Conservation (phyloP, 1,140 invertebrate species). For the Drosophila sp. region DNA sequence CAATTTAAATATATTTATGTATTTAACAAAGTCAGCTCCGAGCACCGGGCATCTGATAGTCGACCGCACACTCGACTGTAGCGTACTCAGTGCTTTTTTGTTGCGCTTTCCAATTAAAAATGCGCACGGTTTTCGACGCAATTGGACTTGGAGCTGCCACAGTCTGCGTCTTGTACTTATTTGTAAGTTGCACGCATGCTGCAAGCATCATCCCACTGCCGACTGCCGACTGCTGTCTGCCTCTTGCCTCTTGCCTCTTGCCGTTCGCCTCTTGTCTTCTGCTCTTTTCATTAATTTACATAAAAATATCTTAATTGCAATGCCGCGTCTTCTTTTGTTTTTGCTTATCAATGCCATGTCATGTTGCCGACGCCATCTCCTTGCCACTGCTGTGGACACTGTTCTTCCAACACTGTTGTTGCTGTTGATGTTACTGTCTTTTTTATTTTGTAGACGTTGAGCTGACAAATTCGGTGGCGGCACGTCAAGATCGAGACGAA, state of each 20-base stretch:
- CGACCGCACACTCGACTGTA: neutral
- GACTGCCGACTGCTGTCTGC: neutral
- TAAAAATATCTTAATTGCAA: slow-evolving; percentile 81
- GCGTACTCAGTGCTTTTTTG: slow-evolving; percentile 3
- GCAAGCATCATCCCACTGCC: slow-evolving; percentile 5
- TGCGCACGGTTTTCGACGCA: slow-evolving; percentile 62
- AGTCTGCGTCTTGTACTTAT: slow-evolving; percentile 68
- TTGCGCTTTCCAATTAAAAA: slow-evolving; percentile 78
- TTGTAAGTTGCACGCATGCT: slow-evolving; percentile 77
- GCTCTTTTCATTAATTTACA: slow-evolving; percentile 68
- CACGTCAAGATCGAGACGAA: slow-evolving; percentile 34
- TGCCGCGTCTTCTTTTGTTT: slow-evolving; percentile 33
- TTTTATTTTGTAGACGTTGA: neutral
- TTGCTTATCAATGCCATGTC: slow-evolving; percentile 73
- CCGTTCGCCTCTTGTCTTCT: neutral
- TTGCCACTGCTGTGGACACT: slow-evolving; percentile 1
- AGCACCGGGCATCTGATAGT: neutral
- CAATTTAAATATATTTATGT: too few relatives aligned
- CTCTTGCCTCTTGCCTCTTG: neutral
- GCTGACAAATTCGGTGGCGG: slow-evolving; percentile 50
- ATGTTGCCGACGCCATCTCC: slow-evolving; percentile 63
- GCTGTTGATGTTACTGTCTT: neutral
- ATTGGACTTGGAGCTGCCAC: slow-evolving; percentile 57
- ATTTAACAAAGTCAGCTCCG: too few relatives aligned
- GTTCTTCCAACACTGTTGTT: neutral